phyloP scores from a whole-genome alignment of 2,888 invertebrate species.

The Endomychus coccineus region DNA sequence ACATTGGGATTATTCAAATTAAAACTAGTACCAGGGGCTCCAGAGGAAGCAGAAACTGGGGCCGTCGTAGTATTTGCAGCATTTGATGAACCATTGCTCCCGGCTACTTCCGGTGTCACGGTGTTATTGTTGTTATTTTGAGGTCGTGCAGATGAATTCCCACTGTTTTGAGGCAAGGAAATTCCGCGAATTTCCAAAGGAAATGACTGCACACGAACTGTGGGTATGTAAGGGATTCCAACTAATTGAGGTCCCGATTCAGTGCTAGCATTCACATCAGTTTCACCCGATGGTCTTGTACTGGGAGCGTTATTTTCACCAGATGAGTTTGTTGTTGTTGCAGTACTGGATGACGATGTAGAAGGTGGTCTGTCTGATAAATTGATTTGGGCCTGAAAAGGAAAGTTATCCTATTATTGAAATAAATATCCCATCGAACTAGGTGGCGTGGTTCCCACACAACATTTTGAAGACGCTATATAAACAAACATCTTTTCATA shows the following conservation, averaged over 20 bases:
- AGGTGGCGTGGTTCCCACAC: too few species aligned
- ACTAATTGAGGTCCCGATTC: slow-evolving; percentile 3
- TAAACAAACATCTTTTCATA: too few species aligned
- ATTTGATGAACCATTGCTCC: slow-evolving; percentile 6
- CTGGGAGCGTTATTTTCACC: slow-evolving; percentile 18
- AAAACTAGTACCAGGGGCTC: not conserved
- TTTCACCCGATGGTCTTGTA: slow-evolving; percentile 11
- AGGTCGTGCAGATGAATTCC: not conserved
- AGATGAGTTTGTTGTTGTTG: slow-evolving; percentile 14
- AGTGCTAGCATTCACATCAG: slow-evolving; percentile 21
- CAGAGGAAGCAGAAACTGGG: slow-evolving; percentile 7
- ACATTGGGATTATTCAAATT: slow-evolving; percentile 43
- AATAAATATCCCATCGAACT: too few species aligned
- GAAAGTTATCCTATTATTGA: too few species aligned
- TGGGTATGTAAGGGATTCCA: slow-evolving; percentile 30
- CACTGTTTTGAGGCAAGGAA: slow-evolving; percentile 16
- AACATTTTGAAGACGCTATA: too few species aligned
- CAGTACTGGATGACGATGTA: slow-evolving; percentile 16
- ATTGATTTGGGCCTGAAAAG: slow-evolving; percentile 32
- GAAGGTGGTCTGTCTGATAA: slow-evolving; percentile 30
- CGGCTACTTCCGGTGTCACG: slow-evolving; percentile 5
- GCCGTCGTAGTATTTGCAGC: slow-evolving; percentile 10
- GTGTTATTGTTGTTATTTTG: slow-evolving; percentile 2
- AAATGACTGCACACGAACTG: slow-evolving; percentile 36
- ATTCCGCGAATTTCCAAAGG: slow-evolving; percentile 36